Conservation (phyloP, 2,888 invertebrate species). For the Rhaphigaster nebulosa region DNA sequence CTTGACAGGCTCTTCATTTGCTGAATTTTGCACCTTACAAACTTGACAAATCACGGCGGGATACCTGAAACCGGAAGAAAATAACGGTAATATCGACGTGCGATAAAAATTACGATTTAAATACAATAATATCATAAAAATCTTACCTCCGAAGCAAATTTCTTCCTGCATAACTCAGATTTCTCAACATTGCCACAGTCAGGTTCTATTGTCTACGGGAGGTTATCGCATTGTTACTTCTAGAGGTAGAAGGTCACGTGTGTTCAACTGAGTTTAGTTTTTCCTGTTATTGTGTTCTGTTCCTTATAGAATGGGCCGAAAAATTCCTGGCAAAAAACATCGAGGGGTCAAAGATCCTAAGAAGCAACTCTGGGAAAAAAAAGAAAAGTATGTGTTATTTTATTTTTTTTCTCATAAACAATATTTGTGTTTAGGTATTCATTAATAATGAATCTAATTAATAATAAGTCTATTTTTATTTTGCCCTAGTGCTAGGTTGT, state of each 20-base stretch:
- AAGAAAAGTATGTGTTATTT: constrained; percentile 73
- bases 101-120: background rate
- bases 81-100: background rate
- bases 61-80: background rate
- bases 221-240: background rate
- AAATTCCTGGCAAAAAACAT: constrained; percentile 87
- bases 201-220: background rate
- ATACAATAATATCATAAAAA: background rate
- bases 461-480: too few relatives aligned
- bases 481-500: too few relatives aligned
- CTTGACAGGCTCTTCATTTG: constrained; percentile 70
- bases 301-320: constrained; percentile 75
- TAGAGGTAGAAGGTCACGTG: background rate
- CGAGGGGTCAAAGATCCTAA: constrained; percentile 83
- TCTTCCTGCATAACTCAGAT: background rate
- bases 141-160: background rate
- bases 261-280: background rate
- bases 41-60: background rate
- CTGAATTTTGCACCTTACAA: constrained; percentile 48
- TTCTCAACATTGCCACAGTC: background rate
- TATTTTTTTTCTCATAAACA: background rate
- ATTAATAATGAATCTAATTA: too few relatives aligned
- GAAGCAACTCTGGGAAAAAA: constrained; percentile 76
- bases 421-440: too few relatives aligned
- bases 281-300: background rate